Conservation (phyloP, 2,113 vertebrate genomes). For the Brienomyrus brachyistius region DNA sequence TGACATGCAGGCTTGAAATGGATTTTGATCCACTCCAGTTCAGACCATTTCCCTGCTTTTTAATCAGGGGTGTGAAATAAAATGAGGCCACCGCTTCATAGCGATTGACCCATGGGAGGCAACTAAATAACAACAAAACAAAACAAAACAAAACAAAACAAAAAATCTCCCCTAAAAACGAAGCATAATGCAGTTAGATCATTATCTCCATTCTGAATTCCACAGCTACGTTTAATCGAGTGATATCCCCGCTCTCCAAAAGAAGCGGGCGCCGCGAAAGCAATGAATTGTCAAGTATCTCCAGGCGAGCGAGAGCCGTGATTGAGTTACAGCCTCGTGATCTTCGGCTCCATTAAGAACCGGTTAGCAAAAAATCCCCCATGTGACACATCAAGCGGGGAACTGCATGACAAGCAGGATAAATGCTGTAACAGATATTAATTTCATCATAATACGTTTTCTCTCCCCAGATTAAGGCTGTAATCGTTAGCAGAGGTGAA, state of each 20-base stretch:
- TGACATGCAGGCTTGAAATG: conserved; percentile 5
- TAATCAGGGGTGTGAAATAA: conserved; percentile 8
- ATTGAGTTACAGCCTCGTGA: neutral
- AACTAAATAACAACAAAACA: neutral
- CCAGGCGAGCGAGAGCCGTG: neutral
- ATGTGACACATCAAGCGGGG: neutral
- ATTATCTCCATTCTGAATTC: neutral
- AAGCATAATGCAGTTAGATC: neutral
- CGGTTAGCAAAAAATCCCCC: neutral
- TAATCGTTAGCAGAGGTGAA: neutral
- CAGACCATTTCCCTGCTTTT: neutral
- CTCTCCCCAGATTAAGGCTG: neutral
- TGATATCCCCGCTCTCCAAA: neutral
- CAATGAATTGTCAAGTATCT: neutral
- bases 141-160: neutral
- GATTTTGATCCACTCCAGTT: conserved; percentile 1
- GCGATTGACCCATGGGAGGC: neutral
- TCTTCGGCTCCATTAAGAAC: neutral
- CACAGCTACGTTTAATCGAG: neutral
- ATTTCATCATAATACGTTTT: neutral
- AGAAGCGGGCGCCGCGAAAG: neutral
- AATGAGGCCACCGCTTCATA: neutral
- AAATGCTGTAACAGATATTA: neutral
- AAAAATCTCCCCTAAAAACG: neutral
- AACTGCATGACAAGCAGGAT: neutral